Percentiles rank a stretch among this genome's conserved stretches.
Evolutionary conservation across 2,797 vertebrate species (phyloP).

Genomic region (Lepilemur septentrionalis): DNA sequence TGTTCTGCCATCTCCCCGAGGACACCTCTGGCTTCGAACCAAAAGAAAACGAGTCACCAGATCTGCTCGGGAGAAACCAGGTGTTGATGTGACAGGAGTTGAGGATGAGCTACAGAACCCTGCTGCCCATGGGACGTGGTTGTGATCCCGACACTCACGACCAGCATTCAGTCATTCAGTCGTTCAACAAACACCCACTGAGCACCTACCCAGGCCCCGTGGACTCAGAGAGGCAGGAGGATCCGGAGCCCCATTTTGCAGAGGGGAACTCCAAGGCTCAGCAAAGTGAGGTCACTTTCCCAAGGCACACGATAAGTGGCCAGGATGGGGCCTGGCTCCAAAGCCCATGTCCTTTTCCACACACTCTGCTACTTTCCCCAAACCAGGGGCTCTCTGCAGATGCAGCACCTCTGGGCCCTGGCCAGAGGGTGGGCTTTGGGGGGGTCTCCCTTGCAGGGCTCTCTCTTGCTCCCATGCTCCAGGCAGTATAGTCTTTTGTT

Average conservation of each 20-base stretch:
- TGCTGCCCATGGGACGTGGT: neutral
- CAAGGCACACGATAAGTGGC: neutral
- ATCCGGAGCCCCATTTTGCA: neutral
- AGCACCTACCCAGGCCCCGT: neutral
- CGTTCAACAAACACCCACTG: neutral
- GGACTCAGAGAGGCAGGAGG: neutral
- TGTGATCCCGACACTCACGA: too few relatives aligned
- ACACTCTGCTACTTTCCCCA: neutral
- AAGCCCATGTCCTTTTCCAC: rapidly evolving
- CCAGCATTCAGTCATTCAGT: neutral
- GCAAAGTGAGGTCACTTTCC: neutral
- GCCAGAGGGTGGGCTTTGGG: neutral
- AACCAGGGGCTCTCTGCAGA: too few relatives aligned
- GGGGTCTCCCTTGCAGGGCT: neutral
- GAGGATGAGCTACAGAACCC: neutral
- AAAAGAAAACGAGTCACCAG: neutral
- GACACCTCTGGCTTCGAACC: slow-evolving; percentile 47
- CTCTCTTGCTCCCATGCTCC: neutral
- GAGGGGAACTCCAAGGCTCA: neutral
- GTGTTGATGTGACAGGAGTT: neutral
- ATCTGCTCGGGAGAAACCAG: neutral
- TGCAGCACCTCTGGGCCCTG: rapidly evolving
- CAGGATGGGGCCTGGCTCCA: neutral
- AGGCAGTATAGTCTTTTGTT: neutral
- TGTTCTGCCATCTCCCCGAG: slow-evolving; percentile 89